phyloP scores from a whole-genome alignment of 1,140 invertebrate species.

The Drosophila melanica region DNA sequence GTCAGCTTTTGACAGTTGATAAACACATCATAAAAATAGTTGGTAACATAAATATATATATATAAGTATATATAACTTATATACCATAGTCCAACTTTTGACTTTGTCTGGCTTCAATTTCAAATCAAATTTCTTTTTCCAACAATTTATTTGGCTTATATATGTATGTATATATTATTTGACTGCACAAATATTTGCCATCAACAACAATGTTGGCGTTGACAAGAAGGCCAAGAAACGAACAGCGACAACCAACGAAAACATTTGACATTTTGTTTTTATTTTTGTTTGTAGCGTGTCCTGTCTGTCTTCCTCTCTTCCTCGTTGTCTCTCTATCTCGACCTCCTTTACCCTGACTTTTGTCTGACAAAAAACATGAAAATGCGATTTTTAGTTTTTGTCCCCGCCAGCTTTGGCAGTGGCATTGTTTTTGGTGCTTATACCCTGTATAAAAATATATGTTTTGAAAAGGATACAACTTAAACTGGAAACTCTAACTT shows the following conservation, averaged over 20 bases:
- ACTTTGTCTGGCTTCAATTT: constrained; percentile 33
- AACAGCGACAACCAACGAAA: constrained; percentile 31
- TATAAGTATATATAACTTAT: constrained; percentile 2
- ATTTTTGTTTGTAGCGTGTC: neutral
- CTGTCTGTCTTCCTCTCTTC: neutral
- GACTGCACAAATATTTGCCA: constrained; percentile 48
- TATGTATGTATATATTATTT: constrained; percentile 17
- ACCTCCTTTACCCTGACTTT: constrained; percentile 12
- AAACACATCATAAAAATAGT: constrained; percentile 52
- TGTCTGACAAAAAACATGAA: constrained; percentile 47
- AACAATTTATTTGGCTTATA: constrained; percentile 41
- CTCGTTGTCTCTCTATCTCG: neutral
- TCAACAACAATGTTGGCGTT: constrained; percentile 28
- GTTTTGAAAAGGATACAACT: neutral
- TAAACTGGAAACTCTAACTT: neutral
- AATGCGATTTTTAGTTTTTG: constrained; percentile 55
- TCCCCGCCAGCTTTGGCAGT: constrained; percentile 11
- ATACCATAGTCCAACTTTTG: constrained; percentile 5
- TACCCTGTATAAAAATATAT: constrained; percentile 17
- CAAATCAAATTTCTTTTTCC: constrained; percentile 52
- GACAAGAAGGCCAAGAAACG: constrained; percentile 46
- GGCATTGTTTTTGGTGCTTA: constrained; percentile 20
- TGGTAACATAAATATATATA: neutral
- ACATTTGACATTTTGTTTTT: constrained; percentile 51
- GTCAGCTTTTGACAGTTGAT: constrained; percentile 51